phyloP scores from a whole-genome alignment of 2,888 invertebrate species.

The Galerucella nymphaeae region DNA sequence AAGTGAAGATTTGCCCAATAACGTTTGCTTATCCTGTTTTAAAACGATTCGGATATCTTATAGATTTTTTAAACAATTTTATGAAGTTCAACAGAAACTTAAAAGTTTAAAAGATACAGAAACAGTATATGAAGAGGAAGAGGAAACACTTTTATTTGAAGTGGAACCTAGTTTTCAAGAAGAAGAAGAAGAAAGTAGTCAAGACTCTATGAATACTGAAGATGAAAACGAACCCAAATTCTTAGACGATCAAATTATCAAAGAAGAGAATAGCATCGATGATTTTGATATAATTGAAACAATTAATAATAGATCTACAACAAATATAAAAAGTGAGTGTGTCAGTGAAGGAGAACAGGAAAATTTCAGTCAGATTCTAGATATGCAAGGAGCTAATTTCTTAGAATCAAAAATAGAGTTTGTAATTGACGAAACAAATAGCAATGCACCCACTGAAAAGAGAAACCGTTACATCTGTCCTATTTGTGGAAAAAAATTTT shows the following conservation, averaged over 20 bases:
- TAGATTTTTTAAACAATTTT: slow-evolving; percentile 35
- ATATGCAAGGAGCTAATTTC: slow-evolving; percentile 8
- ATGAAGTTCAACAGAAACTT: slow-evolving; percentile 25
- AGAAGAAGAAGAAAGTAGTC: neutral
- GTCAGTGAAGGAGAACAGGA: neutral
- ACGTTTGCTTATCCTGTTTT: slow-evolving; percentile 34
- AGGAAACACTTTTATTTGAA: neutral
- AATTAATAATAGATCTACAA: neutral
- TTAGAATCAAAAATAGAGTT: slow-evolving; percentile 19
- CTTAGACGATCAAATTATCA: neutral
- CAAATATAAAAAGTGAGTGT: neutral
- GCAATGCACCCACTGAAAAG: neutral
- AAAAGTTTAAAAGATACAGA: neutral
- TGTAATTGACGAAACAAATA: slow-evolving; percentile 12
- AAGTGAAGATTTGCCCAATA: slow-evolving; percentile 21
- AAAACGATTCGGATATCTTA: slow-evolving; percentile 32
- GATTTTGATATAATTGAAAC: neutral
- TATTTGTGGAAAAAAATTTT: slow-evolving; percentile 20
- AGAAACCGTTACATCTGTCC: slow-evolving; percentile 18
- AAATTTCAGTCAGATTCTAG: slow-evolving; percentile 7
- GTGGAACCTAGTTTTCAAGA: slow-evolving; percentile 1
- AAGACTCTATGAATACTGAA: neutral
- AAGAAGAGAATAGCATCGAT: neutral
- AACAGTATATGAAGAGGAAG: neutral
- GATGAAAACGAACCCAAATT: neutral